Conservation (phyloP, 2,888 invertebrate species). For the Eristalinus sepulchralis region DNA sequence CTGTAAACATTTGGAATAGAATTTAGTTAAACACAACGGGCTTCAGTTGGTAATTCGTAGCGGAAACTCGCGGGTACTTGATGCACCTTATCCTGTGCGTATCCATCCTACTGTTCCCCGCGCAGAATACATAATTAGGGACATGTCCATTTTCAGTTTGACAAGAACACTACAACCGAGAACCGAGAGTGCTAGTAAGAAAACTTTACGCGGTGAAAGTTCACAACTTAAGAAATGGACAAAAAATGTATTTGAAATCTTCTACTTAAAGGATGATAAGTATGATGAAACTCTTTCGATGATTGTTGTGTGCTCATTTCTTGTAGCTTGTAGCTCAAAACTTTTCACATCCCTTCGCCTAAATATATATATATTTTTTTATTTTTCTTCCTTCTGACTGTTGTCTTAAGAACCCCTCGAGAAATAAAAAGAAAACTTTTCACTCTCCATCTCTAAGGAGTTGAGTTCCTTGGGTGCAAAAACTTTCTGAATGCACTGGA, state of each 20-base stretch:
- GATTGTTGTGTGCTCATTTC: constrained; percentile 64
- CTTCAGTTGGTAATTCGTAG: constrained; percentile 5
- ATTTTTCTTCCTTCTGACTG: constrained; percentile 35
- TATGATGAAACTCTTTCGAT: constrained; percentile 65
- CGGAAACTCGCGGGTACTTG: constrained; percentile 24
- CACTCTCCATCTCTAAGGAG: constrained; percentile 20
- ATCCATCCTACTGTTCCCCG: constrained; percentile 5
- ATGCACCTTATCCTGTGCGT: constrained; percentile 39
- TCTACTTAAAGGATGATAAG: constrained; percentile 55
- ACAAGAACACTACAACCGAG: constrained; percentile 12
- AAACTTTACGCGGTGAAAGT: constrained; percentile 31
- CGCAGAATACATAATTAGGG: constrained; percentile 46
- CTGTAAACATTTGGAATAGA: constrained; percentile 38
- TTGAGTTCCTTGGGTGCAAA: constrained; percentile 33
- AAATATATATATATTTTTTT: constrained; percentile 3
- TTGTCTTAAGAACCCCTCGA: constrained; percentile 45
- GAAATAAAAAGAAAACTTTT: constrained; percentile 65
- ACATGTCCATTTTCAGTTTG: constrained; percentile 32
- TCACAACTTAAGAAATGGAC: constrained; percentile 18
- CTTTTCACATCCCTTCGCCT: constrained; percentile 13
- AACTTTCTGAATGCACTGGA: constrained; percentile 51
- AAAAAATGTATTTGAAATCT: constrained; percentile 32
- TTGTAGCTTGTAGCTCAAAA: constrained; percentile 44
- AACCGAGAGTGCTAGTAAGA: not conserved
- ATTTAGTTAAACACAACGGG: constrained; percentile 2